Evolutionary conservation across 2,113 vertebrate species (phyloP), one percentile per base, ranked within the genome.

Genomic region (Pycnonotus jocosus): DNA sequence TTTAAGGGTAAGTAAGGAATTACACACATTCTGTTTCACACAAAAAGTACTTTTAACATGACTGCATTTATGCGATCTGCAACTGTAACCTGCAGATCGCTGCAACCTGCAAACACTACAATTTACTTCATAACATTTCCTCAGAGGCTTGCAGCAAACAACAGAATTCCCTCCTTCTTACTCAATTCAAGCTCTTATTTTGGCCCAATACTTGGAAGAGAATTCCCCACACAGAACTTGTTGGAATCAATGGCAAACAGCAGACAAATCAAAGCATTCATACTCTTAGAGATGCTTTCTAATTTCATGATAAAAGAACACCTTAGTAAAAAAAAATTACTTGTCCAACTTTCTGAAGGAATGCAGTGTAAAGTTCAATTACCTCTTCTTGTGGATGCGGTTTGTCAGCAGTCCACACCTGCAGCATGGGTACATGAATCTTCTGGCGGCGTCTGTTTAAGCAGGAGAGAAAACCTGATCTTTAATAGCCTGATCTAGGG

Each of bases 301-400:
- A 61, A 54, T 66, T 58, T 48, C 7, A 22, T 3, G 4, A 45
- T 35, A 30, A 70, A 82, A 73, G 6, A 35, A 48, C 16, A 33
- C 5, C 14, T 45, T 8, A 50, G 6, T 27, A 54, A 37, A 79
- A 89, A 76, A 16, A n/a, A n/a, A n/a, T 0, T 11, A 19, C 8
- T 73, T 65, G 89, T 22, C 37, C 48, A 56, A 20, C 33, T 45
- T 64, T 47, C 33, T 57, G n/a, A 65, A 66, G 61, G 14, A 81
- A 56, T 18, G 12, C 12, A 70, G 13, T 14, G 17, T 22, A 12
- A 95, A 94, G 72, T 37, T 8, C 48, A 86, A 62, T 96, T 94
- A 99, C 99, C 98, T 99, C 99, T 96, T 99, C 99, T 62, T 99
- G 99, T 53, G 98, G 99, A 94, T 99, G 99, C 51, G 99, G 99